Evolutionary conservation across 2,797 vertebrate genomes (phyloP), one percentile per base, ranked within the genome.

Genomic region (Ficedula albicollis): DNA sequence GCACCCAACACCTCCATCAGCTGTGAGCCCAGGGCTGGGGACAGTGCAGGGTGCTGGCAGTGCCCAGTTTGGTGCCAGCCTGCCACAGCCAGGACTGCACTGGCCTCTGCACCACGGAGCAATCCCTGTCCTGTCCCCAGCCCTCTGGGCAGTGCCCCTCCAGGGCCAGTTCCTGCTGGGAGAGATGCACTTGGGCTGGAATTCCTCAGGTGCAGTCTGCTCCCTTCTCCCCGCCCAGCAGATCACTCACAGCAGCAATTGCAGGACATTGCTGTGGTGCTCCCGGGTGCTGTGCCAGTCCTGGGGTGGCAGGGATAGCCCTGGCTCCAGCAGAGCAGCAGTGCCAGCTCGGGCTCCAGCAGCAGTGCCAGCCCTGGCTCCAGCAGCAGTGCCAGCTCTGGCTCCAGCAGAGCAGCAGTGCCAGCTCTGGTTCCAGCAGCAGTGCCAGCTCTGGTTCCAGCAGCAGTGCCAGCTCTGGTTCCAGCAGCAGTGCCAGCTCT

Each of bases 21-120:
- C 49, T 17, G 13, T 6, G 0, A 70, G 68, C 63, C 41, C 34
- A 2, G 66, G 0, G 0, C 38, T 1, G 41, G 34, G 52, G 41
- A 38, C 22, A 14, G 13, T 26, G 34, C 0, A 0, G 2, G 13
- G 30, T 51, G 56, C 46, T 4, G 5, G 27, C 55, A n/a, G 27
- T 29, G 82, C 44, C 64, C 4, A 0, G 21, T 1, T 22, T 1
- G 54, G 63, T 58, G 30, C 34, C 60, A 25, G 34, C 38, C 17
- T 21, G 63, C 16, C 29, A 18, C 0, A 0, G 55, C 27, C 1
- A 1, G 68, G 16, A 2, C 73, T 34, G 64, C 3, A 0, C 43
- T n/a, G 60, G 32, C 11, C 5, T 15, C 55, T 56, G 77, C 2
- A 2, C 9, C 76, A 23, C 38, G 16, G 29, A 6, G 18, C 3